Percentiles rank a stretch among this genome's conserved stretches.
phyloP scores from a whole-genome alignment of 2,797 vertebrate genomes.

The Artibeus lituratus region DNA sequence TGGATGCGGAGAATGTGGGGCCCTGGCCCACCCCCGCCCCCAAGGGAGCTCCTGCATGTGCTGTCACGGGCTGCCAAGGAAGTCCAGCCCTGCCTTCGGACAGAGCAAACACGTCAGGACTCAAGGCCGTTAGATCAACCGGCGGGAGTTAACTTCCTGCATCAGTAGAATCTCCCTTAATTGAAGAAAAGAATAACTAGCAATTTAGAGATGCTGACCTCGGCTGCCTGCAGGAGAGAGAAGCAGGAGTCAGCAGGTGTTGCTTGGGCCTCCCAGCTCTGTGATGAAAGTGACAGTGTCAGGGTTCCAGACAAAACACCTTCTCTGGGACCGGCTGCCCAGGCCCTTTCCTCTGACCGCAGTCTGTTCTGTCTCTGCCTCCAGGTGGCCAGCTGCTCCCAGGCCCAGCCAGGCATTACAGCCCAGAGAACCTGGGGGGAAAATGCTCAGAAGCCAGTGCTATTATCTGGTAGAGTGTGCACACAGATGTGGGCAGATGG shows the following conservation, averaged over 20 bases:
- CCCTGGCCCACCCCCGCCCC: neutral
- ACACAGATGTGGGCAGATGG: neutral
- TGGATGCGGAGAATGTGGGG: neutral
- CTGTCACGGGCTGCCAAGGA: neutral
- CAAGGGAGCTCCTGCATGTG: neutral
- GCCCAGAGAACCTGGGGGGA: neutral
- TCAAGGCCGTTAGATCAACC: constrained; percentile 45
- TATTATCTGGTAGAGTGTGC: neutral
- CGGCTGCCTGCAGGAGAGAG: neutral
- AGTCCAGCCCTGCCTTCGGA: constrained; percentile 1
- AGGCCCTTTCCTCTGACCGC: neutral
- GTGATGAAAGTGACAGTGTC: neutral
- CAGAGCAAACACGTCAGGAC: constrained; percentile 9
- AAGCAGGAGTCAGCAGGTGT: neutral
- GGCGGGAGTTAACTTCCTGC: constrained; percentile 44
- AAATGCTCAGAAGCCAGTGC: neutral
- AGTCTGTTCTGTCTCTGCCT: neutral
- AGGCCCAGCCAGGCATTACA: neutral
- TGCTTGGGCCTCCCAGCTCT: neutral
- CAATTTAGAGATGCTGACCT: constrained; percentile 44
- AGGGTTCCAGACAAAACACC: neutral
- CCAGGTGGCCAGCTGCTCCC: neutral
- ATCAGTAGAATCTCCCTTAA: constrained; percentile 42
- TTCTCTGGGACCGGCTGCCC: neutral
- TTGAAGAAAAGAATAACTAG: constrained; percentile 60